A percentile compares a stretch with the other conserved stretches of the same genome.
Evolutionary conservation across 1,140 invertebrate genomes (phyloP).

Genomic region (Parasteatoda tepidariorum): DNA sequence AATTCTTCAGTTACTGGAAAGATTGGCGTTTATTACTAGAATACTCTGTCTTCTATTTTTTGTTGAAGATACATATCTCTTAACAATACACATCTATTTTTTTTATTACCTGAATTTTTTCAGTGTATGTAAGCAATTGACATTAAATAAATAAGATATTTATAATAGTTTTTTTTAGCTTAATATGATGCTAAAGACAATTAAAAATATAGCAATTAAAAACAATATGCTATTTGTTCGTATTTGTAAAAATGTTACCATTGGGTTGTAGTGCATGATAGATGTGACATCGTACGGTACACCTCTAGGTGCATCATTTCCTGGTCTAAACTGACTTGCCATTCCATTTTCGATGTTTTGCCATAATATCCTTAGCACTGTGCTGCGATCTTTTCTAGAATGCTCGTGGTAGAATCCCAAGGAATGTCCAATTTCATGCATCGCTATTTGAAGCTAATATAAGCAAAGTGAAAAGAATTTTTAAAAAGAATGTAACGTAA

Average conservation of each 20-base stretch:
- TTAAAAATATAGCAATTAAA: background rate
- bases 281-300: slow-evolving; percentile 62
- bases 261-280: slow-evolving; percentile 62
- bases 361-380: slow-evolving; percentile 67
- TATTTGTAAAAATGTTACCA: slow-evolving; percentile 43
- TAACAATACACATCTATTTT: too few relatives aligned
- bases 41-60: too few relatives aligned
- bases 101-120: too few relatives aligned
- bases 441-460: slow-evolving; percentile 39
- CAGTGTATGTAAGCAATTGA: too few relatives aligned
- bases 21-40: too few relatives aligned
- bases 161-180: too few relatives aligned
- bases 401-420: slow-evolving; percentile 70
- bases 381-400: slow-evolving; percentile 67
- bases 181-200: too few relatives aligned
- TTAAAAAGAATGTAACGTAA: background rate
- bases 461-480: background rate
- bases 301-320: slow-evolving; percentile 50
- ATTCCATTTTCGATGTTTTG: slow-evolving; percentile 66
- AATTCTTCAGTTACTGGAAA: too few relatives aligned
- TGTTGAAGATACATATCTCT: too few relatives aligned
- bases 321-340: slow-evolving; percentile 58
- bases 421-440: slow-evolving; percentile 69
- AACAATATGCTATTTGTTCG: background rate
- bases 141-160: too few relatives aligned